These are phyloP conservation scores for Drosophila anomelani DNA, from an alignment of 2,888 invertebrate species.

Conservation along the genomic window DNA sequence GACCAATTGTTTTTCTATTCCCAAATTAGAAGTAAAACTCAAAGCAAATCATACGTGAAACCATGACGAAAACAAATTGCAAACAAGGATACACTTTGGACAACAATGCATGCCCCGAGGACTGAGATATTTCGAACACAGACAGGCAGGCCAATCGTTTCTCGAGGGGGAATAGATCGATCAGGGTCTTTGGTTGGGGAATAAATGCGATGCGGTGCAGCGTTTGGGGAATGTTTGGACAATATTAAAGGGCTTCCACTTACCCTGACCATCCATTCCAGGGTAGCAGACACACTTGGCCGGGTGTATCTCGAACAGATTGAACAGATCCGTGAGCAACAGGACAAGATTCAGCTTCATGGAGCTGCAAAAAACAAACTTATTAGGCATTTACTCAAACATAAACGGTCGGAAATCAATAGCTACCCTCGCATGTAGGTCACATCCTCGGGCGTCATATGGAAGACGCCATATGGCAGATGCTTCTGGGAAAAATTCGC, in stretches of 20 bases:
- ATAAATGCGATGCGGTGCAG: conserved; percentile 72
- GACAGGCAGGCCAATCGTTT: conserved; percentile 56
- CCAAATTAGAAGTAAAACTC: conserved; percentile 8
- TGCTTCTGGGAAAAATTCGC: conserved; percentile 93
- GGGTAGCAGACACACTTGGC: conserved; percentile 94
- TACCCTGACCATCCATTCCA: conserved; percentile 87
- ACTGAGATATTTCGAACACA: conserved; percentile 49
- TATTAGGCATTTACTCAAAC: background rate
- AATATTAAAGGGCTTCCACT: conserved; percentile 40
- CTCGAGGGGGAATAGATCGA: background rate
- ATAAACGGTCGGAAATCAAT: background rate
- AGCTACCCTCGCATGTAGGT: conserved; percentile 95
- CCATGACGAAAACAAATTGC: conserved; percentile 38
- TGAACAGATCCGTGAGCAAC: conserved; percentile 97
- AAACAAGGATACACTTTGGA: conserved; percentile 44
- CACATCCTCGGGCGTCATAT: conserved; percentile 97
- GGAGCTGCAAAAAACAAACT: conserved; percentile 86
- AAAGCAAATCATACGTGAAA: conserved; percentile 25
- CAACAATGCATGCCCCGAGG: conserved; percentile 47
- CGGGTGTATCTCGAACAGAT: conserved; percentile 96
- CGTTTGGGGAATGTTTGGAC: conserved; percentile 15
- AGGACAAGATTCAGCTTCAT: conserved; percentile 96
- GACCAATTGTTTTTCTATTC: conserved; percentile 21
- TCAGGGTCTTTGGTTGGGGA: conserved; percentile 26
- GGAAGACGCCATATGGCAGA: conserved; percentile 95